phyloP scores from a whole-genome alignment of 2,797 vertebrate species.

The Thaleichthys pacificus region DNA sequence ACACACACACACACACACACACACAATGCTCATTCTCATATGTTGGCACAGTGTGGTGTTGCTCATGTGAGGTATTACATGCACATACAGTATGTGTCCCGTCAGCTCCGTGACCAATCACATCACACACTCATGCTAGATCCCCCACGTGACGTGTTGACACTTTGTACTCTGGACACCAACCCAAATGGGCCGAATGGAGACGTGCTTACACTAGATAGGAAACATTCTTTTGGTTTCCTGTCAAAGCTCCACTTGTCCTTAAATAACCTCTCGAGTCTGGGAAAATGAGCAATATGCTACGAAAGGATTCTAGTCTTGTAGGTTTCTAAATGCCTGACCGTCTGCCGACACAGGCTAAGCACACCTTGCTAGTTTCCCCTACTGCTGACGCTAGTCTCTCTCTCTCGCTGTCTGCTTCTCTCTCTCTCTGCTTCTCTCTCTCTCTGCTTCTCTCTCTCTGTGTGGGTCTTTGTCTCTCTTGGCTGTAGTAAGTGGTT shows the following conservation, averaged over 20 bases:
- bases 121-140: not conserved
- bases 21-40: not conserved
- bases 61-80: not conserved
- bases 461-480: not conserved
- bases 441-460: too few relatives aligned
- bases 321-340: not conserved
- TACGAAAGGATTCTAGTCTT: not conserved
- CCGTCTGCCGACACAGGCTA: not conserved
- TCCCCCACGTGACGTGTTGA: too few relatives aligned
- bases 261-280: too few relatives aligned
- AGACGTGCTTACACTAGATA: not conserved
- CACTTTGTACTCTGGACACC: too few relatives aligned
- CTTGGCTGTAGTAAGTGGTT: constrained; percentile 8
- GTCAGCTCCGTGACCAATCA: not conserved
- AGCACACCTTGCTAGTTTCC: not conserved
- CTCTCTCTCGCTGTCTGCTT: too few relatives aligned
- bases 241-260: too few relatives aligned
- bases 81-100: not conserved
- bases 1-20: too few relatives aligned
- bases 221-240: too few relatives aligned
- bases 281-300: not conserved
- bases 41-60: not conserved
- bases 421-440: too few relatives aligned
- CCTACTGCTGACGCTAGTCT: not conserved
- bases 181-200: not conserved